Evolutionary conservation across 2,888 invertebrate genomes (phyloP).

Genomic region (Dicycla oo): DNA sequence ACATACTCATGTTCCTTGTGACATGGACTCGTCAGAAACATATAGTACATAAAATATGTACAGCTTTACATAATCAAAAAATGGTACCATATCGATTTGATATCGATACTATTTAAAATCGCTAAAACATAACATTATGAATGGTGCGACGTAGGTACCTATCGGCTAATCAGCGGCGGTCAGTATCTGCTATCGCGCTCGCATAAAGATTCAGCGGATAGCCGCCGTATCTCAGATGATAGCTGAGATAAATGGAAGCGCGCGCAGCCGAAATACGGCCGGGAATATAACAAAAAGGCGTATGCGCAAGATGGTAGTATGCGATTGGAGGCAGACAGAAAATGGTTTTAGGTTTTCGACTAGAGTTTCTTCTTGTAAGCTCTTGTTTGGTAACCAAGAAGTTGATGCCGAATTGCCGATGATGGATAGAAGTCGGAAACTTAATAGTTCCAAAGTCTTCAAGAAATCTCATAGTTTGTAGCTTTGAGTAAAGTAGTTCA

Average conservation of each 20-base stretch:
- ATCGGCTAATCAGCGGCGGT: slow-evolving; percentile 82
- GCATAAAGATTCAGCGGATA: slow-evolving; percentile 85
- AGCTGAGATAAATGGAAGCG: slow-evolving; percentile 85
- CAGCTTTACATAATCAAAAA: too few species aligned
- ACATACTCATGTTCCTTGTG: too few species aligned
- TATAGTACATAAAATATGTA: too few species aligned
- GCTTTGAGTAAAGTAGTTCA: neutral
- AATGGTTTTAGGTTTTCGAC: neutral
- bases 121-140: slow-evolving; percentile 67
- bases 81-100: neutral
- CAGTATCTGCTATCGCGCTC: slow-evolving; percentile 77
- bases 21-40: too few species aligned
- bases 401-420: neutral
- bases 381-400: neutral
- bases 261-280: slow-evolving; percentile 88
- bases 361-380: neutral
- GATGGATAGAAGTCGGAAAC: neutral
- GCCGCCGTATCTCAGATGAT: slow-evolving; percentile 86
- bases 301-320: slow-evolving; percentile 73
- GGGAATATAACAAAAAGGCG: slow-evolving; percentile 83
- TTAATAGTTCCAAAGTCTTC: neutral
- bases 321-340: slow-evolving; percentile 55
- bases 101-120: slow-evolving; percentile 38
- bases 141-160: slow-evolving; percentile 70
- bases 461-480: neutral